Percentiles rank a stretch among this genome's conserved stretches.
These are phyloP conservation scores for Anarrhichthys ocellatus DNA, from an alignment of 2,113 vertebrate genomes.

Conservation along the genomic window DNA sequence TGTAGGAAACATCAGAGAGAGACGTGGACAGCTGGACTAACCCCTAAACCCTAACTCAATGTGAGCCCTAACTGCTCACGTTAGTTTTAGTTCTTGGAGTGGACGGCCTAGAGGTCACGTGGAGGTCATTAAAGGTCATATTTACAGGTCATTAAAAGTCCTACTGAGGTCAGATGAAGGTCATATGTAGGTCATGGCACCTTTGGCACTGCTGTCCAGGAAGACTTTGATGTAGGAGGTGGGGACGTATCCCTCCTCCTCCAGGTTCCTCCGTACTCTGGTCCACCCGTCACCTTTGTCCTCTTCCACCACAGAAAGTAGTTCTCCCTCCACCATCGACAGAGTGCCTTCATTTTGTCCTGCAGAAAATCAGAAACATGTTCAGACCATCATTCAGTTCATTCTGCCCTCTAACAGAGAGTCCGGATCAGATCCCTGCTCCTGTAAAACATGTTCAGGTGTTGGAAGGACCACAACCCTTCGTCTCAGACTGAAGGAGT, in stretches of 20 bases:
- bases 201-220: slow-evolving; percentile 96
- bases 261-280: slow-evolving; percentile 91
- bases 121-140: slow-evolving; percentile 8
- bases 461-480: neutral
- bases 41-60: too few relatives aligned
- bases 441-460: neutral
- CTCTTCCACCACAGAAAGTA: slow-evolving; percentile 95
- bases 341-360: slow-evolving; percentile 99
- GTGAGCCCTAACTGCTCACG: neutral
- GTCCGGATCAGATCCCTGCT: too few relatives aligned
- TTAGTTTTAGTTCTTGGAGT: neutral
- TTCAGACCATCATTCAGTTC: neutral
- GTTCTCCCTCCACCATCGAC: slow-evolving; percentile 92
- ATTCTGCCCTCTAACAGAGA: too few relatives aligned
- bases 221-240: slow-evolving; percentile 97
- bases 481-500: too few relatives aligned
- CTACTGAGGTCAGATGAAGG: slow-evolving; percentile 7
- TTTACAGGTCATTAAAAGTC: neutral
- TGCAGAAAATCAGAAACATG: slow-evolving; percentile 58
- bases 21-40: too few relatives aligned
- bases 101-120: neutral
- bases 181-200: slow-evolving; percentile 89
- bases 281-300: slow-evolving; percentile 99
- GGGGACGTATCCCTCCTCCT: slow-evolving; percentile 97
- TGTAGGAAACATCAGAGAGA: too few relatives aligned